Evolutionary conservation across 2,888 invertebrate species (phyloP).

Genomic region (Hylaea fasciaria): DNA sequence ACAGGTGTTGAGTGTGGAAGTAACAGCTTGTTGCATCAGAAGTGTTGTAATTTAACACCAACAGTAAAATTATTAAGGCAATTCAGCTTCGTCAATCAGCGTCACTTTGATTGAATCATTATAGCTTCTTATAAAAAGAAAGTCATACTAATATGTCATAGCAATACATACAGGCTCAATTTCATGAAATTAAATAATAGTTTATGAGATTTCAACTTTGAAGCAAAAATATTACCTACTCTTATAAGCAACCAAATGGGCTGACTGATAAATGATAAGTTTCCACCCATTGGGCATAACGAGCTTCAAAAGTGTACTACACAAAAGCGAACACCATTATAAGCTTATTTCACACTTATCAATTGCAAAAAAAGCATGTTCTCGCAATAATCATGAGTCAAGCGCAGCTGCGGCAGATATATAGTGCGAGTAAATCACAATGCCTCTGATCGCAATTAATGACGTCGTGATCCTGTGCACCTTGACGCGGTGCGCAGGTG

Average conservation of each 20-base stretch:
- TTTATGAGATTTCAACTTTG: neutral
- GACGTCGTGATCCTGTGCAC: slow-evolving; percentile 56
- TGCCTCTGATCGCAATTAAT: slow-evolving; percentile 69
- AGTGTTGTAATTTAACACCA: neutral
- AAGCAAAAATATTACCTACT: neutral
- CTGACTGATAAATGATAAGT: neutral
- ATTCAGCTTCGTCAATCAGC: no score
- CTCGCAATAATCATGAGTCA: slow-evolving; percentile 69
- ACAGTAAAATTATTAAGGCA: no score
- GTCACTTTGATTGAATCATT: no score
- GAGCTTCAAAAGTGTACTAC: slow-evolving; percentile 9
- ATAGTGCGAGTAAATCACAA: slow-evolving; percentile 74
- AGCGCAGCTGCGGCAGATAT: slow-evolving; percentile 73
- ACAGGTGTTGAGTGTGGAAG: slow-evolving; percentile 11
- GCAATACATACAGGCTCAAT: no score
- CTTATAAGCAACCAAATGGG: neutral
- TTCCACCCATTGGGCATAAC: neutral
- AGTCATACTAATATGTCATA: no score
- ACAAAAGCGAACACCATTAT: slow-evolving; percentile 27
- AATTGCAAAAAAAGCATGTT: slow-evolving; percentile 29
- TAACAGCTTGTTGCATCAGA: neutral
- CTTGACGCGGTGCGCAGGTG: slow-evolving; percentile 34
- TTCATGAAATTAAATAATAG: no score
- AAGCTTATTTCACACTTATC: slow-evolving; percentile 36
- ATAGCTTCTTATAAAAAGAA: no score